These are phyloP conservation scores for Hermaeophaga mercurialis DNA, from an alignment of 2,888 invertebrate species.

Conservation along the genomic window DNA sequence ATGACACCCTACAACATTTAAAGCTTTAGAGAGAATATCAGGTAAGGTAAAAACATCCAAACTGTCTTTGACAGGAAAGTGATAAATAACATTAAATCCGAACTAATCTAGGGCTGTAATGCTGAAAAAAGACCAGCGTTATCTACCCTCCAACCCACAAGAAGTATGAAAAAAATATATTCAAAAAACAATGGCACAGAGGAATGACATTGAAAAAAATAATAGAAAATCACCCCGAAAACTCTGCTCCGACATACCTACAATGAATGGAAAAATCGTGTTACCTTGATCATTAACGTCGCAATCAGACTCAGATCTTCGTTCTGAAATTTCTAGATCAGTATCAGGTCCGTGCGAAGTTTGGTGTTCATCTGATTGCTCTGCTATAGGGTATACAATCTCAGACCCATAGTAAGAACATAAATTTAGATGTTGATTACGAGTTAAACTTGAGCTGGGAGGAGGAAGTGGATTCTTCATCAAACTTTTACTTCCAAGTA, in stretches of 20 bases:
- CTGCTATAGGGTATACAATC: constrained; percentile 83
- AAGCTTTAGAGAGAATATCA: too few species aligned
- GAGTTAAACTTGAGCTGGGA: constrained; percentile 70
- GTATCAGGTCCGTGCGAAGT: constrained; percentile 68
- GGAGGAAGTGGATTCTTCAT: constrained; percentile 71
- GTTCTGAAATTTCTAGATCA: constrained; percentile 62
- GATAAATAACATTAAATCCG: too few species aligned
- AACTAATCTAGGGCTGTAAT: too few species aligned
- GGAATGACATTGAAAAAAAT: too few species aligned
- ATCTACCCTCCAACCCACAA: too few species aligned
- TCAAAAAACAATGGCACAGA: too few species aligned
- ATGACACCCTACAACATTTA: too few species aligned
- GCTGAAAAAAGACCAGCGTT: too few species aligned
- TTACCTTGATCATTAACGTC: constrained; percentile 70
- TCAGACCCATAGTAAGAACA: constrained; percentile 71
- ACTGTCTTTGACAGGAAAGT: too few species aligned
- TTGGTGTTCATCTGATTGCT: constrained; percentile 81
- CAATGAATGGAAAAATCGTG: neutral
- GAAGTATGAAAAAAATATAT: too few species aligned
- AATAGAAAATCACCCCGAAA: neutral
- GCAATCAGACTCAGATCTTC: constrained; percentile 69
- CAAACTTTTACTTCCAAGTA: constrained; percentile 57
- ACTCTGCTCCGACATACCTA: too few species aligned
- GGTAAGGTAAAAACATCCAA: too few species aligned
- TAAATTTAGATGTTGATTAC: constrained; percentile 73